Evolutionary conservation across 1,140 invertebrate genomes (phyloP).

Genomic region (Hyphantria cunea): DNA sequence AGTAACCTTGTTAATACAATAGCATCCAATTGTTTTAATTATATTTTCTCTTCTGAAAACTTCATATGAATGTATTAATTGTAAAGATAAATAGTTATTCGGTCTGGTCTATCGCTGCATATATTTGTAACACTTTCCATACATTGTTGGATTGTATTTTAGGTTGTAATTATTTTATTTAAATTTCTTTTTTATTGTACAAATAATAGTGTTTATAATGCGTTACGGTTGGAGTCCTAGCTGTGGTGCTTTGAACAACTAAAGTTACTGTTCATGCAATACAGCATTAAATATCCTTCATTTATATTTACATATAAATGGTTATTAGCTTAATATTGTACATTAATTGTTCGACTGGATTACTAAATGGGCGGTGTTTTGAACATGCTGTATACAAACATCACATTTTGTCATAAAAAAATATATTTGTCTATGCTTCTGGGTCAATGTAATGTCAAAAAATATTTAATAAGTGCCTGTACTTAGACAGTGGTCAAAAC

Average conservation of each 20-base stretch:
- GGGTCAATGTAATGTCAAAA: no score
- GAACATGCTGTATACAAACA: conserved; percentile 9
- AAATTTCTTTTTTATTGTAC: conserved; percentile 7
- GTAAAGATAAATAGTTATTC: neutral
- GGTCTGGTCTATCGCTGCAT: neutral
- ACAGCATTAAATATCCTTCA: no score
- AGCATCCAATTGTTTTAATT: no score
- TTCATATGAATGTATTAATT: neutral
- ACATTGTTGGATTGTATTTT: neutral
- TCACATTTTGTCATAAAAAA: conserved; percentile 14
- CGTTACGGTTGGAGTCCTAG: conserved; percentile 21
- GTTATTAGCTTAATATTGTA: conserved; percentile 50
- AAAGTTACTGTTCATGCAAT: no score
- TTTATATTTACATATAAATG: conserved; percentile 61
- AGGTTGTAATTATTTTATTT: conserved; percentile 5
- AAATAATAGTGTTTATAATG: conserved; percentile 15
- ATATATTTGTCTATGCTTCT: neutral
- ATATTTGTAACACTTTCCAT: neutral
- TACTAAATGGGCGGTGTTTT: neutral
- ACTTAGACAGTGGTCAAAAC: no score
- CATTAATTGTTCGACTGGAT: conserved; percentile 17
- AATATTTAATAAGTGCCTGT: no score
- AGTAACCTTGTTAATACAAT: no score
- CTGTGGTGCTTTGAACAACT: neutral
- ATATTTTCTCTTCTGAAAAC: no score